Base-by-base conservation (phyloP, 2,888 invertebrate genomes). In the Nomada ruficornis region DNA sequence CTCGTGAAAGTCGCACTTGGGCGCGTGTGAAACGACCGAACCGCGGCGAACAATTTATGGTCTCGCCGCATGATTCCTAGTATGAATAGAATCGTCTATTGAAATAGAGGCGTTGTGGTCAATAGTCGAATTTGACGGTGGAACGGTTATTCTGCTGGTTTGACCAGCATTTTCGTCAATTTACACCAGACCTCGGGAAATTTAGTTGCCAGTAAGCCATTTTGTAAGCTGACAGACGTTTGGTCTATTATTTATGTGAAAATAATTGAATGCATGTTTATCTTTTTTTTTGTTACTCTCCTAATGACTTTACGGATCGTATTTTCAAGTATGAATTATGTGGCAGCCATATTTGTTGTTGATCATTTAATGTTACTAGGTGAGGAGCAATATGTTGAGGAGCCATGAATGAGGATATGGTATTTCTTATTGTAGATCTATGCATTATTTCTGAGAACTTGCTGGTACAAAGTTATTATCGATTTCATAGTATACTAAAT, bases 81-180 rank as follows among this genome's bases (percentile, higher is more conserved):
- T 60, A 23, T 57, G 65, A 72, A 75, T 83, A 68, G 80, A 85
- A 72, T 77, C 74, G 63, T 63, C 62, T 77, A 82, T 80, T 71
- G 87, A 80, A 85, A 83, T 80, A 74, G 64, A 64, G 75, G 71
- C 74, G 75, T 82, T 86, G 77, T 64, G 70, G 60, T 67, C 75
- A 69, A 59, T 47, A 60, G 55, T 64, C 55, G 23, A 65, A 72
- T 76, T 72, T 26, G 47, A 29, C 42, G 60, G 60, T 54, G 68
- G 60, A 81, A 71, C 73, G 18, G 20, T 50, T 67, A 10, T 65
- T 26, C 44, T 50, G 2, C 20, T 10, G 18, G 18, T 52, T 36
- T 29, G 47, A 55, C 54, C 13, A 20, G 9, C 29, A 59, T 36
- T 64, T 52, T 71, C n/a, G 42, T 23, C 13, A 50, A 69, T 70